phyloP scores from a whole-genome alignment of 1,140 invertebrate genomes.

The Caenorhabditis latens region DNA sequence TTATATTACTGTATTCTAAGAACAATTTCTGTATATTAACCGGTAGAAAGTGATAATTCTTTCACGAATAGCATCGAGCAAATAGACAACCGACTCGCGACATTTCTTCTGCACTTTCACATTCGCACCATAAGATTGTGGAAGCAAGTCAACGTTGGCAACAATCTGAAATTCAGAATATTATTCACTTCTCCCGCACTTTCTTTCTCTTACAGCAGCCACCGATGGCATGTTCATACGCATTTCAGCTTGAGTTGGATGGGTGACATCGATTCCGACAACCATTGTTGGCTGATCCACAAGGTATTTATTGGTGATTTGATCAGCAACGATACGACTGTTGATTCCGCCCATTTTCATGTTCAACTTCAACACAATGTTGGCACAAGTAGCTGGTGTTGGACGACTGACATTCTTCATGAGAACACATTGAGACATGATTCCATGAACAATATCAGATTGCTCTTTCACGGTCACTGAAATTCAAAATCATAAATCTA shows the following conservation, averaged over 20 bases:
- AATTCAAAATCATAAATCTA: conserved; percentile 30
- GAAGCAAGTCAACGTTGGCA: conserved; percentile 71
- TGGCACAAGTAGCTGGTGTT: conserved; percentile 80
- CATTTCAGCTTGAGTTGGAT: conserved; percentile 71
- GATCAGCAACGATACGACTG: conserved; percentile 81
- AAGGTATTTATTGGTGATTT: conserved; percentile 62
- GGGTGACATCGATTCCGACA: conserved; percentile 84
- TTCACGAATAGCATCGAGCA: conserved; percentile 83
- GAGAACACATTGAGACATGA: conserved; percentile 88
- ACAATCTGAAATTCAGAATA: conserved; percentile 65
- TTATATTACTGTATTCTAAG: too few relatives aligned
- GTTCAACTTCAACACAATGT: conserved; percentile 85
- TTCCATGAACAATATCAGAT: conserved; percentile 84
- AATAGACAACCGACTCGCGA: conserved; percentile 84
- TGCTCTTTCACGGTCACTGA: conserved; percentile 83
- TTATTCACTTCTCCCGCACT: conserved; percentile 59
- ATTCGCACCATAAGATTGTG: conserved; percentile 69
- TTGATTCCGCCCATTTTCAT: conserved; percentile 89
- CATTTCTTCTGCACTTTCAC: conserved; percentile 72
- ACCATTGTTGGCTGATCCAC: conserved; percentile 81
- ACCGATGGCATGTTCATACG: conserved; percentile 85
- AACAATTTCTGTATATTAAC: background rate
- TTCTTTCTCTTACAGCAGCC: conserved; percentile 82
- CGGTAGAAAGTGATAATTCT: conserved; percentile 81
- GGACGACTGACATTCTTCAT: conserved; percentile 79